Evolutionary conservation across 2,888 invertebrate genomes (phyloP).

Genomic region (Drosophila imparisetae): DNA sequence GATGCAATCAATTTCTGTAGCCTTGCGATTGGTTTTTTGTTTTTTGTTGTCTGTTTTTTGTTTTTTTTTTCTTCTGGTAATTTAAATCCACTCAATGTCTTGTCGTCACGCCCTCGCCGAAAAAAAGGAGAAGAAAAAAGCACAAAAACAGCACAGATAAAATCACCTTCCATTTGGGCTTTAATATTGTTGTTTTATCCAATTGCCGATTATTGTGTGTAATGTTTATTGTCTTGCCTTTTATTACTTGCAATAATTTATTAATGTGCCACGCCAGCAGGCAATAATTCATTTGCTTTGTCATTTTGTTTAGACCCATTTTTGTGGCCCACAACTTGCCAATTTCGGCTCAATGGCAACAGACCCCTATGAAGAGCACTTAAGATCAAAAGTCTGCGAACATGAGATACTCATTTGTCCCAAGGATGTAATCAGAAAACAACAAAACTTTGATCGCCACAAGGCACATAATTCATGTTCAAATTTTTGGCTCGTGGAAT

Average conservation of each 20-base stretch:
- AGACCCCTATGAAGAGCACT: constrained; percentile 22
- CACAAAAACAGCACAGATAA: constrained; percentile 19
- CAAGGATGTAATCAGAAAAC: constrained; percentile 38
- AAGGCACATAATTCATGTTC: background rate
- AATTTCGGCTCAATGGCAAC: constrained; percentile 42
- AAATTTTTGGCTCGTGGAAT: background rate
- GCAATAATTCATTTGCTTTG: constrained; percentile 40
- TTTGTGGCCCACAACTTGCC: constrained; percentile 29
- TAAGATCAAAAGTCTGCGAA: constrained; percentile 31
- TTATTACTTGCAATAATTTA: constrained; percentile 44
- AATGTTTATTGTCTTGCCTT: constrained; percentile 49
- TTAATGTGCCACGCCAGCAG: constrained; percentile 37
- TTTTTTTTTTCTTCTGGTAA: constrained; percentile 4
- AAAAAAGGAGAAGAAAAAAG: constrained; percentile 10
- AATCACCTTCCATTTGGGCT: constrained; percentile 50
- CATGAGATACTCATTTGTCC: constrained; percentile 37
- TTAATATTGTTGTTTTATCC: constrained; percentile 30
- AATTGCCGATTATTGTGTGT: constrained; percentile 62
- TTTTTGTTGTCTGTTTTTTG: constrained; percentile 8
- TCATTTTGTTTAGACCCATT: constrained; percentile 37
- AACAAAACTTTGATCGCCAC: background rate
- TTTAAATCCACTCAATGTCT: constrained; percentile 65
- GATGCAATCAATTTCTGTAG: constrained; percentile 46
- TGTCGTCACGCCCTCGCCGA: constrained; percentile 73
- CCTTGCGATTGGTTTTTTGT: constrained; percentile 30